A percentile compares a stretch with the other conserved stretches of the same genome.
Conservation (phyloP, 2,888 invertebrate species). For the Lamellibrachia satsuma region DNA sequence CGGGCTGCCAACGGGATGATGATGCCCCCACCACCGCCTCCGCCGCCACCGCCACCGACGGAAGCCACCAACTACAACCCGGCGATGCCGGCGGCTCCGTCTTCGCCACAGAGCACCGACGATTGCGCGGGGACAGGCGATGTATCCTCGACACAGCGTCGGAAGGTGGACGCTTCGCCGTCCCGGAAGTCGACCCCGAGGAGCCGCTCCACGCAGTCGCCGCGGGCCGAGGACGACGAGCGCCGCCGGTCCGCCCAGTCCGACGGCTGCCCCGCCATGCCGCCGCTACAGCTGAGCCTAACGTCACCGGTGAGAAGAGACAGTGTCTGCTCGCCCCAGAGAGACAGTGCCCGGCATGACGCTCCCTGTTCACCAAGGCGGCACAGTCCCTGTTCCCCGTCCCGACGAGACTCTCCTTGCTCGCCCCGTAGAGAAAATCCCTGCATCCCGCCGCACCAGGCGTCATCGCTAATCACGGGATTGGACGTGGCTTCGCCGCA, state of each 20-base stretch:
- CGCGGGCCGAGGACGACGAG: not conserved
- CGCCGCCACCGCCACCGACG: not conserved
- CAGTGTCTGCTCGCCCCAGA: not conserved
- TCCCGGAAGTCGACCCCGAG: not conserved
- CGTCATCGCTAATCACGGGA: not conserved
- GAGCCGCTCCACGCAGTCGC: not conserved
- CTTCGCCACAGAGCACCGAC: not conserved
- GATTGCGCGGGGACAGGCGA: not conserved
- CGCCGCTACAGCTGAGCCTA: not conserved
- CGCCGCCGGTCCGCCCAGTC: not conserved
- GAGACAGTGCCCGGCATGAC: too few relatives aligned
- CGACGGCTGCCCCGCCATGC: too few relatives aligned
- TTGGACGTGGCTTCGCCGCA: not conserved
- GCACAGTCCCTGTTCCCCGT: too few relatives aligned
- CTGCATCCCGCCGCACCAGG: too few relatives aligned
- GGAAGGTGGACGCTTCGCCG: not conserved
- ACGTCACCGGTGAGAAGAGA: not conserved
- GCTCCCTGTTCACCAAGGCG: too few relatives aligned
- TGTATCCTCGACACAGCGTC: not conserved
- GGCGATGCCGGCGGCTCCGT: not conserved
- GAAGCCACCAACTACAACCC: not conserved
- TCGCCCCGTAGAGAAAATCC: not conserved
- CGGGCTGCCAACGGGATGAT: not conserved
- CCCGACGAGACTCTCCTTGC: not conserved
- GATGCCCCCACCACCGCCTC: not conserved